phyloP scores from a whole-genome alignment of 2,113 vertebrate species.

The Xiphorhynchus elegans region DNA sequence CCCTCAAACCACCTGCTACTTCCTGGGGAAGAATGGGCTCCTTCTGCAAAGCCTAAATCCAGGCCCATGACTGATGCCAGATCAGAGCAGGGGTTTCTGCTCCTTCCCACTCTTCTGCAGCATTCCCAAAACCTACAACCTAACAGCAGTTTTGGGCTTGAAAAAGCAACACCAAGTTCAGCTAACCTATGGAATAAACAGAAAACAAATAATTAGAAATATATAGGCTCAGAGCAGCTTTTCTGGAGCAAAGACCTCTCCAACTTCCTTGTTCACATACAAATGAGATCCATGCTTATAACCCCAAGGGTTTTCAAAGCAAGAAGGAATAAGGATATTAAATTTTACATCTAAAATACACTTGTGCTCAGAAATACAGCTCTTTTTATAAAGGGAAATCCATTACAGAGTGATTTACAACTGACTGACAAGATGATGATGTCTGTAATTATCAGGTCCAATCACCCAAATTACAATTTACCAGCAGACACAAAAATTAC shows the following conservation, averaged over 20 bases:
- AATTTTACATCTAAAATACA: background rate
- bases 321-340: background rate
- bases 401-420: slow-evolving; percentile 39
- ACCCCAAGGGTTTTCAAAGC: background rate
- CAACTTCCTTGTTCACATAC: background rate
- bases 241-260: background rate
- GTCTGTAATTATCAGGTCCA: slow-evolving; percentile 38
- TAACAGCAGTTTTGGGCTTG: background rate
- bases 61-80: background rate
- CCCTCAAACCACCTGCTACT: background rate
- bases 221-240: background rate
- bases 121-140: background rate
- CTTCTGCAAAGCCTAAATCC: background rate
- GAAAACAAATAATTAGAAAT: background rate
- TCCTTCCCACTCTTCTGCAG: background rate
- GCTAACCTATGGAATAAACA: background rate
- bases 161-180: background rate
- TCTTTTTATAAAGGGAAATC: background rate
- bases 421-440: slow-evolving; percentile 56
- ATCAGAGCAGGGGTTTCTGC: background rate
- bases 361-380: background rate
- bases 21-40: background rate
- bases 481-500: slow-evolving; percentile 40
- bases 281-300: background rate
- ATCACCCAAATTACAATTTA: slow-evolving; percentile 51